phyloP scores from a whole-genome alignment of 2,888 invertebrate species.

The Ephialtes manifestator region DNA sequence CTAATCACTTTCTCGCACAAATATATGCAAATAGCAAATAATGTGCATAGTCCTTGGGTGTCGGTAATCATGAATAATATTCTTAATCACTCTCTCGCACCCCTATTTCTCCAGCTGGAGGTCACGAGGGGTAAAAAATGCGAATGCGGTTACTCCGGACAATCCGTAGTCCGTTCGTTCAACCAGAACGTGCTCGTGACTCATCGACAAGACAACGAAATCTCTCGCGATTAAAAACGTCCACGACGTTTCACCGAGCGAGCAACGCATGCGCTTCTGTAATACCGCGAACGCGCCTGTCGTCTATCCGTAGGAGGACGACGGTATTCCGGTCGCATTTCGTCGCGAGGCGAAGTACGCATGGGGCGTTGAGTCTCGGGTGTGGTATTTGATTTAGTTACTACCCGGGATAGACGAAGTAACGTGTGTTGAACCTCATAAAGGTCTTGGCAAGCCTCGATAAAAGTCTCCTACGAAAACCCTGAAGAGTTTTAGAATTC shows the following conservation, averaged over 20 bases:
- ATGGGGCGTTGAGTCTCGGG: slow-evolving; percentile 74
- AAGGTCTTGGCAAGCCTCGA: slow-evolving; percentile 6
- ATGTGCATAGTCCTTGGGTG: too few species aligned
- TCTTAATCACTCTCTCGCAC: neutral
- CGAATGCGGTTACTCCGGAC: neutral
- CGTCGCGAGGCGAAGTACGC: slow-evolving; percentile 69
- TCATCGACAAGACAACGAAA: slow-evolving; percentile 26
- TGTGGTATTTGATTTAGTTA: slow-evolving; percentile 79
- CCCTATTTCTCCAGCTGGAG: neutral
- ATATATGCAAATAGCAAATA: too few species aligned
- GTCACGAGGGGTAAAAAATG: neutral
- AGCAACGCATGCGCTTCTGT: slow-evolving; percentile 78
- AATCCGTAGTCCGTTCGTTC: slow-evolving; percentile 53
- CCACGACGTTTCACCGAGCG: neutral
- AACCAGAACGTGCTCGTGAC: slow-evolving; percentile 55
- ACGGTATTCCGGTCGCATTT: slow-evolving; percentile 67
- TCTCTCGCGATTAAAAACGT: neutral
- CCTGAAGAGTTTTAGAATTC: neutral
- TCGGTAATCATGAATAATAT: neutral
- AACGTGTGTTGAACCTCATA: neutral
- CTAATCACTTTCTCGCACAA: neutral
- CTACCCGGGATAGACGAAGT: slow-evolving; percentile 52
- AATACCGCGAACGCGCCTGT: slow-evolving; percentile 74
- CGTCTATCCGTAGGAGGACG: slow-evolving; percentile 57
- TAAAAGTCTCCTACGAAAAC: neutral